Evolutionary conservation across 2,797 vertebrate genomes (phyloP).

Genomic region (Pogoniulus pusillus): DNA sequence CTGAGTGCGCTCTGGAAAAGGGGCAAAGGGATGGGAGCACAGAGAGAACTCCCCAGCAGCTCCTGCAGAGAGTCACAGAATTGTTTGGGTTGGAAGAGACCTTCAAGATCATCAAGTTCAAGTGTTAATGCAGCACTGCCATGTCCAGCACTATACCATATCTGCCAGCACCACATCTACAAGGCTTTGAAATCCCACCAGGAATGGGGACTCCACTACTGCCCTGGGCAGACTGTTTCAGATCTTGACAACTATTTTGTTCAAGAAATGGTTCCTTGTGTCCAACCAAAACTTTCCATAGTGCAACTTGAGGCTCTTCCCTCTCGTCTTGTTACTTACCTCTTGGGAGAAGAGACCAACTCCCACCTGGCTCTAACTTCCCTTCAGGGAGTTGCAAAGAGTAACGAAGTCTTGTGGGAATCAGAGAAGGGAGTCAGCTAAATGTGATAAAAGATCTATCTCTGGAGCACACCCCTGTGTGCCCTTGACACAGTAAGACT

Average conservation of each 20-base stretch:
- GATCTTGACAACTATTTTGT: background rate
- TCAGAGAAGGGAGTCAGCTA: no score
- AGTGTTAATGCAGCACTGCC: background rate
- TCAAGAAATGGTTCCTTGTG: background rate
- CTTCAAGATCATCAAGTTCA: background rate
- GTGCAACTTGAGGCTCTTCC: background rate
- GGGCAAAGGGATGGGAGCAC: background rate
- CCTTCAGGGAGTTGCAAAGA: no score
- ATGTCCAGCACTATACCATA: no score
- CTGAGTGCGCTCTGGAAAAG: background rate
- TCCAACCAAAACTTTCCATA: background rate
- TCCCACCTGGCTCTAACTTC: no score
- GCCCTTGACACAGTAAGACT: no score
- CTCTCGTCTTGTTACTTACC: background rate
- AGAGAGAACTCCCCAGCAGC: background rate
- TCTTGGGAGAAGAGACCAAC: no score
- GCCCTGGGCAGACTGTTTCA: background rate
- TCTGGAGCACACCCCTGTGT: no score
- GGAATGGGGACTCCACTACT: no score
- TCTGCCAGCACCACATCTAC: no score
- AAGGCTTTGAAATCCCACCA: no score
- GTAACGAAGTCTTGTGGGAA: no score
- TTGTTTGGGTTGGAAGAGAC: background rate
- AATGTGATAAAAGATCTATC: no score
- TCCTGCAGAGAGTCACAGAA: rapidly evolving